Conservation (phyloP, 2,113 vertebrate species). For the Cryptotis parvus region DNA sequence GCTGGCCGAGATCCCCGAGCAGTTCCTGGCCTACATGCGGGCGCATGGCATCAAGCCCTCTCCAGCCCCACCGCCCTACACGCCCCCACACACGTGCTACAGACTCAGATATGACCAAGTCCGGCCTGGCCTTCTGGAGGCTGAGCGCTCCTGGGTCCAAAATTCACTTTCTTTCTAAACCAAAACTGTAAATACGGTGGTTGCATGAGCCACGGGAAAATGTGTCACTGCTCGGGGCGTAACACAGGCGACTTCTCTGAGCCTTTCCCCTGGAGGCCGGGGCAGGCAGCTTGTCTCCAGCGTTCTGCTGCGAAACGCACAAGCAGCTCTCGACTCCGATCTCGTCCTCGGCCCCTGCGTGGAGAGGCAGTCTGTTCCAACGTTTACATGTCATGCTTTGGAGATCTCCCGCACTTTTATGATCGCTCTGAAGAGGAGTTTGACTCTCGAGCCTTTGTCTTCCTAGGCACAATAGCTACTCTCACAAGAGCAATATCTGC, state of each 20-base stretch:
- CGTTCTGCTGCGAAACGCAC: constrained; percentile 85
- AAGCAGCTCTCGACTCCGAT: constrained; percentile 7
- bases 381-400: constrained; percentile 98
- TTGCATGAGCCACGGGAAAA: constrained; percentile 87
- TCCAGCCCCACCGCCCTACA: constrained; percentile 96
- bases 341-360: neutral
- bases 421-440: constrained; percentile 92
- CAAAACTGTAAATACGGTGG: constrained; percentile 87
- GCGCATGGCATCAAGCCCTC: constrained; percentile 97
- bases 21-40: constrained; percentile 98
- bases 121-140: constrained; percentile 5
- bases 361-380: constrained; percentile 81
- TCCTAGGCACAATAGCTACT: constrained; percentile 91
- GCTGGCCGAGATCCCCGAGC: constrained; percentile 97
- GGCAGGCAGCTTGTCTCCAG: constrained; percentile 79
- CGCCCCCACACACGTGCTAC: constrained; percentile 92
- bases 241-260: constrained; percentile 80
- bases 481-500: constrained; percentile 91
- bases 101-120: constrained; percentile 95
- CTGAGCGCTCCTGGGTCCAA: constrained; percentile 80
- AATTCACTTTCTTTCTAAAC: constrained; percentile 88
- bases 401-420: constrained; percentile 97
- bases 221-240: constrained; percentile 83
- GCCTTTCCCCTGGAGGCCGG: constrained; percentile 43
- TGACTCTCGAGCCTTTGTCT: constrained; percentile 89